Conservation (phyloP, 1,140 invertebrate species). For the Parasteatoda tepidariorum region DNA sequence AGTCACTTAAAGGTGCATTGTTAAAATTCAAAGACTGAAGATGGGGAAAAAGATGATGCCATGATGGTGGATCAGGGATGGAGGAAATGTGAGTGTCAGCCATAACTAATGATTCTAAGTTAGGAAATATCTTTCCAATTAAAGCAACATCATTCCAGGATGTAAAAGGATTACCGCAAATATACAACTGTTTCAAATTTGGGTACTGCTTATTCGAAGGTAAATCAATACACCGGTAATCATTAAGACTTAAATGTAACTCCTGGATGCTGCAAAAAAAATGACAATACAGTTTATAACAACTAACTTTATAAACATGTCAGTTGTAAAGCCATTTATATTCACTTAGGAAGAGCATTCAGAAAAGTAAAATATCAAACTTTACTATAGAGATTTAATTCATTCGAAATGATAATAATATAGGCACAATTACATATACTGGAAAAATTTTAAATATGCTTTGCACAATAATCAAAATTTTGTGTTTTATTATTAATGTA, state of each 20-base stretch:
- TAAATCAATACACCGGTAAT: constrained; percentile 81
- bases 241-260: constrained; percentile 85
- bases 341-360: not conserved
- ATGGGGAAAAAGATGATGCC: constrained; percentile 72
- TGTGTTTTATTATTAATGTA: no score
- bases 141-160: constrained; percentile 85
- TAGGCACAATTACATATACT: no score
- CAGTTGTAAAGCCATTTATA: not conserved
- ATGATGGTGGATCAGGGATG: constrained; percentile 67
- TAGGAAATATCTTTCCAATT: constrained; percentile 81
- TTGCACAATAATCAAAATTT: no score
- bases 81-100: constrained; percentile 85
- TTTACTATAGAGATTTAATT: no score
- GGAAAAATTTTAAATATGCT: no score
- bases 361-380: not conserved
- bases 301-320: no score
- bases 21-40: constrained; percentile 86
- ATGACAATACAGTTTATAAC: constrained; percentile 54
- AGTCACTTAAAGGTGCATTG: constrained; percentile 82
- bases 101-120: constrained; percentile 83
- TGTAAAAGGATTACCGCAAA: constrained; percentile 77
- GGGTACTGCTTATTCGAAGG: constrained; percentile 71
- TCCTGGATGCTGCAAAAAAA: constrained; percentile 78
- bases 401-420: no score
- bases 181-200: constrained; percentile 76